Conservation (phyloP, 2,113 vertebrate species). For the Hydropotes inermis region DNA sequence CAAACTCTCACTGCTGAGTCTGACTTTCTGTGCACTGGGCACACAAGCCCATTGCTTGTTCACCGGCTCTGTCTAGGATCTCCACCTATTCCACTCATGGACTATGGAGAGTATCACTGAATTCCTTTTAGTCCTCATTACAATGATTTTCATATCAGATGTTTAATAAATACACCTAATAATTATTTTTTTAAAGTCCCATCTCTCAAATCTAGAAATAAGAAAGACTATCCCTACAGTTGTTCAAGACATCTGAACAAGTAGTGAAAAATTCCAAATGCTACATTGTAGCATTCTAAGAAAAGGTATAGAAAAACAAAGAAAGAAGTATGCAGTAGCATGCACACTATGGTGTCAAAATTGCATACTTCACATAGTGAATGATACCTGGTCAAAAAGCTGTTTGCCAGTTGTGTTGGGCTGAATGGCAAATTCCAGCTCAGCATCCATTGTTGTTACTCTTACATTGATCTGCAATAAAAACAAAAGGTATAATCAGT, state of each 20-base stretch:
- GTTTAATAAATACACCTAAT: background rate
- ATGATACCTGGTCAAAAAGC: constrained; percentile 88
- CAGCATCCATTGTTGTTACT: constrained; percentile 90
- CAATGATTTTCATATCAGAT: background rate
- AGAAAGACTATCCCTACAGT: background rate
- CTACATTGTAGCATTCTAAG: background rate
- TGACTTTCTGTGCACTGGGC: background rate
- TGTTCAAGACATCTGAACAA: background rate
- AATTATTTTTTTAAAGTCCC: background rate
- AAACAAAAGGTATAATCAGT: constrained; percentile 35
- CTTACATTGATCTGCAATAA: constrained; percentile 86
- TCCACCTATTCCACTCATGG: background rate
- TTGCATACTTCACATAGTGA: background rate
- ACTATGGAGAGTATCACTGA: background rate
- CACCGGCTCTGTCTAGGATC: background rate
- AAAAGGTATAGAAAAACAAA: background rate
- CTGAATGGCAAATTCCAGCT: constrained; percentile 89
- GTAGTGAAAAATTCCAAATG: background rate
- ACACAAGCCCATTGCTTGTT: background rate
- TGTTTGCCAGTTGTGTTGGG: constrained; percentile 90
- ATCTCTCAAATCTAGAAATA: constrained; percentile 11
- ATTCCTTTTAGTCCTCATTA: background rate
- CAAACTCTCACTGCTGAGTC: background rate
- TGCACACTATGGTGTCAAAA: background rate
- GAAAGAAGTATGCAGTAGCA: background rate